Percentiles rank a stretch among this genome's conserved stretches.
Evolutionary conservation across 2,113 vertebrate species (phyloP).

Genomic region (Plestiodon gilberti): DNA sequence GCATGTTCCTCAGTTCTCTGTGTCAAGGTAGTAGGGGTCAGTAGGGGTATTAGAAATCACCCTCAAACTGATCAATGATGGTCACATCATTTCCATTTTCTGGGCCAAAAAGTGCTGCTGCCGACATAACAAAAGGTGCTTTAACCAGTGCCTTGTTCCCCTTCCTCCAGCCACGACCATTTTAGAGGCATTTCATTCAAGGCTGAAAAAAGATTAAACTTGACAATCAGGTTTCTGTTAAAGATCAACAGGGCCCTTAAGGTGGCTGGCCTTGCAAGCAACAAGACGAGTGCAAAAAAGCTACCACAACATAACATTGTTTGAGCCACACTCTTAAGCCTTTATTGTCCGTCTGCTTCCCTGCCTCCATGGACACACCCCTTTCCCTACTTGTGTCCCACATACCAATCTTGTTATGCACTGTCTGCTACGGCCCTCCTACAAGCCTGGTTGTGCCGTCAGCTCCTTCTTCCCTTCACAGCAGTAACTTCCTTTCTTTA

Average conservation of each 20-base stretch:
- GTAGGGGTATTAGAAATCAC: not conserved
- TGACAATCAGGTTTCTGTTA: constrained; percentile 46
- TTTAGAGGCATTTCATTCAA: not conserved
- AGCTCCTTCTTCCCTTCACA: constrained; percentile 66
- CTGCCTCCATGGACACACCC: not conserved
- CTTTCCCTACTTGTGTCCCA: constrained; percentile 47
- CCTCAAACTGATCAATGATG: not conserved
- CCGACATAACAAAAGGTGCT: not conserved
- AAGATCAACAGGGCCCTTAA: constrained; percentile 31
- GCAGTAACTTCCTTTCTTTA: constrained; percentile 59
- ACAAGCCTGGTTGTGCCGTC: constrained; percentile 43
- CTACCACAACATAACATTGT: not conserved
- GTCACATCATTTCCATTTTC: not conserved
- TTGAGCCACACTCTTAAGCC: accelerated
- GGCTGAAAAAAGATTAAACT: constrained; percentile 36
- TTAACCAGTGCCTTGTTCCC: not conserved
- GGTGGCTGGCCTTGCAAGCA: not conserved
- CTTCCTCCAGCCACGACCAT: not conserved
- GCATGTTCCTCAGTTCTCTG: not conserved
- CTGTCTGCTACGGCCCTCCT: constrained; percentile 62
- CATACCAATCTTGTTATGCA: constrained; percentile 54
- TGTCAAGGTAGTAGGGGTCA: not conserved
- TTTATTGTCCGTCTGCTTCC: not conserved
- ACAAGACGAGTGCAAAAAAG: not conserved
- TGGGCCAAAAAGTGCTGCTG: not conserved